These are phyloP conservation scores for Channa striata DNA, from an alignment of 2,797 vertebrate genomes.

Conservation along the genomic window DNA sequence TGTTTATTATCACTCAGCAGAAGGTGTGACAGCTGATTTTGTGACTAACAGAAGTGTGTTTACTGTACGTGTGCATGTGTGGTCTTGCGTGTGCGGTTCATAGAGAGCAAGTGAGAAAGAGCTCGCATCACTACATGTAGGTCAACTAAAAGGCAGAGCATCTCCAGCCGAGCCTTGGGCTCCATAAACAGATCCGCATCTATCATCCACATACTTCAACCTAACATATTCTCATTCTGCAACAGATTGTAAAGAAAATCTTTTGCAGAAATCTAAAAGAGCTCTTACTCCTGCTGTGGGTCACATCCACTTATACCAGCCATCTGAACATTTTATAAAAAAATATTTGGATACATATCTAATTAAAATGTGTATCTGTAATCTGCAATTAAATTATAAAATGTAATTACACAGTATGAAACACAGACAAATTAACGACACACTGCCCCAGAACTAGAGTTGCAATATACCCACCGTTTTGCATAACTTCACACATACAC, in stretches of 20 bases:
- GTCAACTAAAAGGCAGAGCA: background rate
- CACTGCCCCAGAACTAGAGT: too few relatives aligned
- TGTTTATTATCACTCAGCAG: constrained; percentile 6
- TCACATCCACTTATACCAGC: background rate
- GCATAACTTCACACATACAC: background rate
- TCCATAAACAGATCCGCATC: constrained; percentile 36
- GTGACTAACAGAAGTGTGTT: constrained; percentile 8
- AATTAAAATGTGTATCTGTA: too few relatives aligned
- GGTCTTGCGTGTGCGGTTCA: constrained; percentile 6
- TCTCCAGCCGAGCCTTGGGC: constrained; percentile 66
- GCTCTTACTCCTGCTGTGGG: too few relatives aligned
- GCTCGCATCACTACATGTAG: background rate
- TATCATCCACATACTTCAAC: background rate
- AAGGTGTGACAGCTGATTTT: constrained; percentile 31
- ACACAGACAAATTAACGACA: background rate
- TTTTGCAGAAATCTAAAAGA: background rate
- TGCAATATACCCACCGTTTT: background rate
- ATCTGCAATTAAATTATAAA: background rate
- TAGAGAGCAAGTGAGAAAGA: background rate
- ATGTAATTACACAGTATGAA: background rate
- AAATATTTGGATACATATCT: too few relatives aligned
- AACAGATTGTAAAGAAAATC: background rate
- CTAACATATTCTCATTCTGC: background rate
- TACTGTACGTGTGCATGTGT: background rate
- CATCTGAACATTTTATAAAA: too few relatives aligned